phyloP scores from a whole-genome alignment of 2,113 vertebrate species.

The Cheirogaleus medius region DNA sequence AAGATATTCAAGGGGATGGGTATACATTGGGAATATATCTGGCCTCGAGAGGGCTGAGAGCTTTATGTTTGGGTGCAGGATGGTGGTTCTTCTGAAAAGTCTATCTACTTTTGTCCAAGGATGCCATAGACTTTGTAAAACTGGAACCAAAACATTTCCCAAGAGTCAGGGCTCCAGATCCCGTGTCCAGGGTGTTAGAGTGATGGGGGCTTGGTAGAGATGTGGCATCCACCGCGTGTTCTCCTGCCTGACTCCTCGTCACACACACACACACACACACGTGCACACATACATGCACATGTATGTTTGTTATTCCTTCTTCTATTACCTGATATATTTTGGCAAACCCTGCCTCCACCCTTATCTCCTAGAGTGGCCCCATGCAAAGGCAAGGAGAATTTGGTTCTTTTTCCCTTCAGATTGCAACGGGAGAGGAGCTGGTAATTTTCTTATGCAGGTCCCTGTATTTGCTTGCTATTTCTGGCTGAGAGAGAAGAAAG shows the following conservation, averaged over 20 bases:
- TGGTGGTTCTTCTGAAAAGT: neutral
- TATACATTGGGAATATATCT: neutral
- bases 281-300: neutral
- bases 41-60: neutral
- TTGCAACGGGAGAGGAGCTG: neutral
- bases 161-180: neutral
- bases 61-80: neutral
- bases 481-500: slow-evolving; percentile 17
- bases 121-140: neutral
- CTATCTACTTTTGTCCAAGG: neutral
- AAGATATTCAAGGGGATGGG: too few relatives aligned
- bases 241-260: neutral
- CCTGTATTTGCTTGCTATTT: neutral
- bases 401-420: neutral
- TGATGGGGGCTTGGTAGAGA: neutral
- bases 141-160: neutral
- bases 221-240: neutral
- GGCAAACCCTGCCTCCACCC: neutral
- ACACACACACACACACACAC: too few relatives aligned
- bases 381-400: neutral
- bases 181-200: neutral
- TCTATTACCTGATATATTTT: slow-evolving; percentile 45
- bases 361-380: neutral
- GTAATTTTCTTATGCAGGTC: neutral
- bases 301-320: slow-evolving; percentile 31